Evolutionary conservation across 2,113 vertebrate genomes (phyloP).

Genomic region (Glaucomys volans): DNA sequence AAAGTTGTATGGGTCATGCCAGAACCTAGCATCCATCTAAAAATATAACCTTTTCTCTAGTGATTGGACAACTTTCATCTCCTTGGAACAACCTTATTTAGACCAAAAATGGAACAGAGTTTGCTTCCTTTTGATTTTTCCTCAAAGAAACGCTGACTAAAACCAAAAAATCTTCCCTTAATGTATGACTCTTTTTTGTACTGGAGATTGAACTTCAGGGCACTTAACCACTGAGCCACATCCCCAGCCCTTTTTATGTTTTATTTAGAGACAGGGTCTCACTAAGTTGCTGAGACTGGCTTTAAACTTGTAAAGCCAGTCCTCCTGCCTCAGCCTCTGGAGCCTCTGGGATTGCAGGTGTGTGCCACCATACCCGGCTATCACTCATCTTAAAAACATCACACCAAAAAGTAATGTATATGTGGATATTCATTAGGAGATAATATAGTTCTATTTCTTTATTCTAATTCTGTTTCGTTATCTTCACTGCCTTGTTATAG

Average conservation of each 20-base stretch:
- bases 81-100: conserved; percentile 28
- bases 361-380: no score
- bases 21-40: conserved; percentile 24
- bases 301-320: no score
- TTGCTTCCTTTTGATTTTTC: conserved; percentile 69
- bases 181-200: neutral
- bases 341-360: no score
- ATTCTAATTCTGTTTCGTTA: neutral
- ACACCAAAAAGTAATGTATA: neutral
- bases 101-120: neutral
- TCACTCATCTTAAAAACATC: conserved; percentile 55
- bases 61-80: conserved; percentile 43
- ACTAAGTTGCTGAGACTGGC: no score
- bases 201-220: no score
- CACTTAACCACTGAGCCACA: no score
- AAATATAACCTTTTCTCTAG: conserved; percentile 68
- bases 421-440: neutral
- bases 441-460: neutral
- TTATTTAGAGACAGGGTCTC: no score
- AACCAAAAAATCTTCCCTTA: neutral
- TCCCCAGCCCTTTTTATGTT: no score
- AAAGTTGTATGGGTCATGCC: conserved; percentile 11
- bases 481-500: neutral
- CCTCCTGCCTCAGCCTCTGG: no score
- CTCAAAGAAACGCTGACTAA: conserved; percentile 60